A percentile compares a stretch with the other conserved stretches of the same genome.
Evolutionary conservation across 2,113 vertebrate genomes (phyloP).

Genomic region (Ophthalmolycus amberensis): DNA sequence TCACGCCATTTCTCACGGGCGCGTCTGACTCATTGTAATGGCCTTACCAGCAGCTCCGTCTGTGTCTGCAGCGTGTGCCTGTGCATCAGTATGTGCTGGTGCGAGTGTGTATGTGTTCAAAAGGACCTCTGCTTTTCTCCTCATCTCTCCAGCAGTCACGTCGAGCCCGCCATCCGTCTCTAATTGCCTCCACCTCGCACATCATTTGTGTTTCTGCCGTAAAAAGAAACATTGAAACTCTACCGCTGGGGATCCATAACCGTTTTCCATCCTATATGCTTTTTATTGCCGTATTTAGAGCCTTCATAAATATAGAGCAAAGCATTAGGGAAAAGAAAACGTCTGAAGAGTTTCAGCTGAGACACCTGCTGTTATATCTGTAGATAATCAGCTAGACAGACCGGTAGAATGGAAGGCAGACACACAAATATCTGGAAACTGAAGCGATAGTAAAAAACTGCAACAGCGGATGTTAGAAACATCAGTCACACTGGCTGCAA

Average conservation of each 20-base stretch:
- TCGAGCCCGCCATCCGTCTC: conserved; percentile 56
- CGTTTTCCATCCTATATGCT: conserved; percentile 75
- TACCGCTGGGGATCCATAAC: conserved; percentile 77
- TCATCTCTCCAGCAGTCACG: conserved; percentile 66
- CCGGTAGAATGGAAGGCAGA: background rate
- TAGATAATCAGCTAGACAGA: conserved; percentile 36
- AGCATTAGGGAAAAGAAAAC: conserved; percentile 58
- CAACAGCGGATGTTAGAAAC: conserved; percentile 11
- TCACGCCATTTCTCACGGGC: conserved; percentile 60
- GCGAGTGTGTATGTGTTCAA: conserved; percentile 1
- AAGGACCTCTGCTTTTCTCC: conserved; percentile 50
- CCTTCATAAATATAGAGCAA: conserved; percentile 78
- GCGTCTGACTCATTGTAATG: conserved; percentile 64
- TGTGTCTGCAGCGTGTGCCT: conserved; percentile 51
- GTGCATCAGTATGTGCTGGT: conserved; percentile 37
- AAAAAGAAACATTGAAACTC: conserved; percentile 68
- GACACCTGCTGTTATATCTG: conserved; percentile 62
- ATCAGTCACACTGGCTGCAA: conserved; percentile 12
- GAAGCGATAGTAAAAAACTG: background rate
- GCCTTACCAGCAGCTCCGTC: conserved; percentile 60
- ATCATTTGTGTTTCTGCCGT: conserved; percentile 72
- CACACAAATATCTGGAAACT: background rate
- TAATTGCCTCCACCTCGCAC: conserved; percentile 77
- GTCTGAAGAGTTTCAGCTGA: conserved; percentile 38
- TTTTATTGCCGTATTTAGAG: conserved; percentile 81